Evolutionary conservation across 2,888 invertebrate genomes (phyloP).

Genomic region (Hydriomena furcata): DNA sequence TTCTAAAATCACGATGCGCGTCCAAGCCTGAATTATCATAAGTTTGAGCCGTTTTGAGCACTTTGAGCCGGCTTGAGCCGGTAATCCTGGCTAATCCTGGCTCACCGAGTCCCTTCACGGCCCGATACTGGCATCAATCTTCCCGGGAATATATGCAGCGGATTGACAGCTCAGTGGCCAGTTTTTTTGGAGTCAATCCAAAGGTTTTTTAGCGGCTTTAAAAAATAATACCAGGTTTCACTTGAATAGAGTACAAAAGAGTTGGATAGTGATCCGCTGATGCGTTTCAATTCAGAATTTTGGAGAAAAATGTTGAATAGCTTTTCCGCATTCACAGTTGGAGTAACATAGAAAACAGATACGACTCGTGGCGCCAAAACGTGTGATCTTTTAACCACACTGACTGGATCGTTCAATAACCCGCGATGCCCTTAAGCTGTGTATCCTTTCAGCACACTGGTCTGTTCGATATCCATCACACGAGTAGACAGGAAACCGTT

Average conservation of each 20-base stretch:
- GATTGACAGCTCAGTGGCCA: conserved; percentile 22
- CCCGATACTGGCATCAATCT: conserved; percentile 36
- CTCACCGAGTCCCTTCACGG: conserved; percentile 41
- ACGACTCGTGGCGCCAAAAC: too few relatives aligned
- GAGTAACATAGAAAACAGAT: too few relatives aligned
- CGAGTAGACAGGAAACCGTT: too few relatives aligned
- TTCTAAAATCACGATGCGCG: conserved; percentile 31
- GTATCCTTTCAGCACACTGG: too few relatives aligned
- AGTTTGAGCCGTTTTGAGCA: conserved; percentile 60
- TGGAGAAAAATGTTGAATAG: too few relatives aligned
- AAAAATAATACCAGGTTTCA: background rate
- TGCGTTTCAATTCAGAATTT: too few relatives aligned
- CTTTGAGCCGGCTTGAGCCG: conserved; percentile 48
- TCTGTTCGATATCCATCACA: too few relatives aligned
- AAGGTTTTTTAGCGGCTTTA: conserved; percentile 3
- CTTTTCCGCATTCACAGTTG: background rate
- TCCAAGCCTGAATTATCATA: conserved; percentile 70
- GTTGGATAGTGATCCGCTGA: too few relatives aligned
- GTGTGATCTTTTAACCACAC: too few relatives aligned
- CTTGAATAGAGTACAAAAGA: too few relatives aligned
- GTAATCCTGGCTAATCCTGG: conserved; percentile 63
- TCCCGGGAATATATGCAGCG: conserved; percentile 33
- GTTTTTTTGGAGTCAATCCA: conserved; percentile 10
- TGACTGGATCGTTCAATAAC: too few relatives aligned
- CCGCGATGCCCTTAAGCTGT: too few relatives aligned